Conservation (phyloP, 2,888 invertebrate genomes). For the Acrobeloides nanus region DNA sequence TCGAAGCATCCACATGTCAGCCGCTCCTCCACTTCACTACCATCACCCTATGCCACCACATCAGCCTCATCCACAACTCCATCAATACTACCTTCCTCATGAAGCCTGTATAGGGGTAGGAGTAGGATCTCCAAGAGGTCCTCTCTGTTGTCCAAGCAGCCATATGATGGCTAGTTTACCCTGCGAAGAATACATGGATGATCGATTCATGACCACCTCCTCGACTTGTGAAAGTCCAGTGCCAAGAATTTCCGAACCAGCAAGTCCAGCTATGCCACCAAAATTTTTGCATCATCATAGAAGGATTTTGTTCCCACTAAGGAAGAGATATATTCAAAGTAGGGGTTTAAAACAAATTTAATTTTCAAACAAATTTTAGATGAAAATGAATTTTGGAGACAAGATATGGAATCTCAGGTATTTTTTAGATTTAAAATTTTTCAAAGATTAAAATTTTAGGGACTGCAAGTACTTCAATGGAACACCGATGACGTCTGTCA, state of each 20-base stretch:
- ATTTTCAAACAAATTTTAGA: slow-evolving; percentile 20
- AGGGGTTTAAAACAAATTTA: not conserved
- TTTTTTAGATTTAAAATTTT: not conserved
- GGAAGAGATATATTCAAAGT: slow-evolving; percentile 34
- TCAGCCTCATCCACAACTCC: not conserved
- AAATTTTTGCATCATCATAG: slow-evolving; percentile 37
- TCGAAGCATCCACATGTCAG: slow-evolving; percentile 18
- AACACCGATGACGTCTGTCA: slow-evolving; percentile 48
- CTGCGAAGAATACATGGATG: slow-evolving; percentile 9
- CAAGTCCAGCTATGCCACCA: slow-evolving; percentile 47
- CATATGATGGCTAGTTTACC: too few species aligned
- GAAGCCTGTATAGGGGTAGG: not conserved
- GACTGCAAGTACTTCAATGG: slow-evolving; percentile 52
- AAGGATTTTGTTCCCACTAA: slow-evolving; percentile 45
- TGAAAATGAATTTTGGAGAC: slow-evolving; percentile 52
- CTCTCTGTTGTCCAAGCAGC: not conserved
- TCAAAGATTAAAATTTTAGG: slow-evolving; percentile 18
- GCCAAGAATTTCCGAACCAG: slow-evolving; percentile 48
- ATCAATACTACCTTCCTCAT: not conserved
- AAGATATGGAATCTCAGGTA: slow-evolving; percentile 28
- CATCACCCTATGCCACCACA: slow-evolving; percentile 14
- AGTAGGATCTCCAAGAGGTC: not conserved
- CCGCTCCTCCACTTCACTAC: slow-evolving; percentile 17
- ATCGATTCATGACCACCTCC: slow-evolving; percentile 14
- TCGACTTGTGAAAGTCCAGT: slow-evolving; percentile 40